Evolutionary conservation across 2,113 vertebrate genomes (phyloP).

Genomic region (Crotalus helleri): DNA sequence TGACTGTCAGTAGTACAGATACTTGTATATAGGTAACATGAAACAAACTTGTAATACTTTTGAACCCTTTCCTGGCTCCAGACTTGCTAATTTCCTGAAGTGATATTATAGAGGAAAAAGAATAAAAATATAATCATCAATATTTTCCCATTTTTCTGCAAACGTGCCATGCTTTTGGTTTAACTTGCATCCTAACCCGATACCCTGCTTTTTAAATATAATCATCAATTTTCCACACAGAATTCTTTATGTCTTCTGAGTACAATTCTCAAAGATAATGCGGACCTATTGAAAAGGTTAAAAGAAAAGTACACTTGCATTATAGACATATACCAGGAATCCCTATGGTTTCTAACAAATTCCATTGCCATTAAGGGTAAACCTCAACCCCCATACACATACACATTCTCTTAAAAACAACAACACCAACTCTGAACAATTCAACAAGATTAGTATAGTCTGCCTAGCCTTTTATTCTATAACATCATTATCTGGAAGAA

Average conservation of each 20-base stretch:
- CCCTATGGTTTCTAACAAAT: background rate
- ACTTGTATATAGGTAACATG: background rate
- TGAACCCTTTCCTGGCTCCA: background rate
- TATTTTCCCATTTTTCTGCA: background rate
- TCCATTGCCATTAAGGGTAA: background rate
- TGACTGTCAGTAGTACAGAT: background rate
- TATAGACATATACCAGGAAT: background rate
- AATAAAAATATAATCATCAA: background rate
- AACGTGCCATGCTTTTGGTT: background rate
- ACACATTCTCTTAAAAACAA: background rate
- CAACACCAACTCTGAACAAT: background rate
- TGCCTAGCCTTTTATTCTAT: background rate
- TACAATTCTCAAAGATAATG: background rate
- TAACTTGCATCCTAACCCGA: background rate
- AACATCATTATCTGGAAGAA: background rate
- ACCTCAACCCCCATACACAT: background rate
- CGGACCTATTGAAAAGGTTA: background rate
- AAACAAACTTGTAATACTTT: background rate
- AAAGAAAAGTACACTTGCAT: background rate
- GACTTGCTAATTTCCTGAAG: background rate
- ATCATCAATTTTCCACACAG: background rate
- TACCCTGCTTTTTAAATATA: background rate
- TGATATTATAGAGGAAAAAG: background rate
- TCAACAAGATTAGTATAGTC: background rate
- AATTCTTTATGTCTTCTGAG: background rate